A percentile compares a stretch with the other conserved stretches of the same genome.
phyloP scores from a whole-genome alignment of 2,113 vertebrate genomes.

The Campylorhamphus procurvoides region DNA sequence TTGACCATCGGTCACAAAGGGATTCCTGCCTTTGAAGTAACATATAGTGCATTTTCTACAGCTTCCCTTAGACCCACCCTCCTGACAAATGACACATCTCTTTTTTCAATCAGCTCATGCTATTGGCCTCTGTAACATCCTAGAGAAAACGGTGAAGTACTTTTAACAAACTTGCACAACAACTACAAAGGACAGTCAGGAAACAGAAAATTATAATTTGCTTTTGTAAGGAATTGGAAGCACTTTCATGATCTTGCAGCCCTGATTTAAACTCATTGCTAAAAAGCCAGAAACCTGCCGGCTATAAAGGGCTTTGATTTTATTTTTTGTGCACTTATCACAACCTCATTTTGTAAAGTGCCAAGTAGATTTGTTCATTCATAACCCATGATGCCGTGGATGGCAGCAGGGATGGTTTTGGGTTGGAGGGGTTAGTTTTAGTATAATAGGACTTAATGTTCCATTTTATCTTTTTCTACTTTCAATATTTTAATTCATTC shows the following conservation, averaged over 20 bases:
- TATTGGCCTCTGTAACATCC: neutral
- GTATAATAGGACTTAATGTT: conserved; percentile 43
- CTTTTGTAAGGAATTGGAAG: neutral
- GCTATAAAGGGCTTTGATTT: conserved; percentile 4
- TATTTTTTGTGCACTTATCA: conserved; percentile 33
- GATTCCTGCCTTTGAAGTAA: neutral
- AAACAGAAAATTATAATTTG: conserved; percentile 28
- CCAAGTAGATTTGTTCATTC: conserved; percentile 35
- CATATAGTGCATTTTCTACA: rapidly evolving
- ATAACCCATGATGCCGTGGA: conserved; percentile 8
- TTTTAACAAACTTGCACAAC: neutral
- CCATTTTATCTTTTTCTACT: conserved; percentile 21
- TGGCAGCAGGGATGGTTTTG: conserved; percentile 9
- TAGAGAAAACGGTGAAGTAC: neutral
- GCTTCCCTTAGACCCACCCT: neutral
- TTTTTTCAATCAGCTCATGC: neutral
- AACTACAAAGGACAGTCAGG: neutral
- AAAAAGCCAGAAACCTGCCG: neutral
- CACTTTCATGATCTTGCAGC: conserved; percentile 3
- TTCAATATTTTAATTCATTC: conserved; percentile 54
- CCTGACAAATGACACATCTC: neutral
- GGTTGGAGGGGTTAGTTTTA: conserved; percentile 30
- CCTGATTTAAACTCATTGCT: conserved; percentile 10
- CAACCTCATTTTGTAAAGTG: conserved; percentile 39
- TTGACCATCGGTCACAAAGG: rapidly evolving